Evolutionary conservation across 2,113 vertebrate species (phyloP), one percentile per base, ranked within the genome.

Genomic region (Ardeotis arabs): DNA sequence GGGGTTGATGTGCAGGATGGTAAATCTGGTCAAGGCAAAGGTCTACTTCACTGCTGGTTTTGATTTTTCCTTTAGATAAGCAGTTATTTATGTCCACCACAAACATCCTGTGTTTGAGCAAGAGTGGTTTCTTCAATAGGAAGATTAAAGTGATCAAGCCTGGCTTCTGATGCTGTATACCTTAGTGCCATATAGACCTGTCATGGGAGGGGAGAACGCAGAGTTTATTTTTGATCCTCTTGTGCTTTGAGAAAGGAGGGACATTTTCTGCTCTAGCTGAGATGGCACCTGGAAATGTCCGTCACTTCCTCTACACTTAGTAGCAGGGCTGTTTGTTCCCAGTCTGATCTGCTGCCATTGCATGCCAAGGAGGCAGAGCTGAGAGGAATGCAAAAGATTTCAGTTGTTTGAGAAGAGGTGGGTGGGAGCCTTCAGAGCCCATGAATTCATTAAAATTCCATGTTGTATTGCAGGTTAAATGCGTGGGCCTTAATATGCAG

Each of bases 381-480:
- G 41, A 74, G 82, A 91, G 87, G 92, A 97, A 93, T 66, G 66
- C 60, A 59, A 67, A 78, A 64, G 58, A 89, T 95, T 83, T 94
- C 77, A 44, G 67, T 83, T 67, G 85, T 90, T 94, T 78, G 87
- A 91, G 66, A 50, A 76, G 87, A 87, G 56, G 37, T 90, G 95
- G 89, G 94, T 91, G 95, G 86, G 53, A 87, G 60, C 85, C 81
- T 67, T 83, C 45, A 56, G 91, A 95, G 83, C 66, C 63, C 37
- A 2, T 81, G 94, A 96, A 95, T 95, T 91, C 89, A 97, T 97
- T 97, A 94, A 96, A 95, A 93, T 97, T 91, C 95, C 89, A 78
- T 18, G 66, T 69, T 83, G 55, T 92, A 56, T 96, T 87, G 75
- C 92, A 94, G 92, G 63, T 85, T 95, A 76, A 96, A 87, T 25